Conservation (phyloP, 1,140 invertebrate species). For the Daktulosphaira vitifoliae region DNA sequence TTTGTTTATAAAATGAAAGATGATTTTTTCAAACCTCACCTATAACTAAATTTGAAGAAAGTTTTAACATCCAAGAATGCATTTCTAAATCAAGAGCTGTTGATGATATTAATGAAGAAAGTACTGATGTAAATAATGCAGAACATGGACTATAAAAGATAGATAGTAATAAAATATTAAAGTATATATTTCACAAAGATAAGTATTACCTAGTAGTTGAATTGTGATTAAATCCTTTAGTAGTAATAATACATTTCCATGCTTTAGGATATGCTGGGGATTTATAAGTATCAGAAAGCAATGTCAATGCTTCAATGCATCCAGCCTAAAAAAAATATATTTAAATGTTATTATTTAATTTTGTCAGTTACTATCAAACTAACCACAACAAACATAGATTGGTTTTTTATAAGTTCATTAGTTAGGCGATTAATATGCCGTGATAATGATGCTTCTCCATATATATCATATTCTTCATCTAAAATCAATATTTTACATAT, state of each 20-base stretch:
- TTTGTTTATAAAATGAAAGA: too few relatives aligned
- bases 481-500: too few relatives aligned
- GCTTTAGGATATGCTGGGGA: constrained; percentile 23
- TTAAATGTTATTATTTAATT: not conserved
- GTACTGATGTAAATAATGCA: constrained; percentile 17
- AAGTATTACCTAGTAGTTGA: constrained; percentile 10
- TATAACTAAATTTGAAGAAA: constrained; percentile 23
- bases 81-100: constrained; percentile 27
- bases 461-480: not conserved
- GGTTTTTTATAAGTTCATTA: constrained; percentile 47
- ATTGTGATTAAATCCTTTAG: constrained; percentile 12
- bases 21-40: too few relatives aligned
- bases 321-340: constrained; percentile 34
- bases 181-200: not conserved
- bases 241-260: constrained; percentile 5
- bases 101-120: constrained; percentile 23
- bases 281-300: constrained; percentile 6
- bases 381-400: constrained; percentile 41
- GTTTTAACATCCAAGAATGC: constrained; percentile 29
- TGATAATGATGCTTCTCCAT: constrained; percentile 9
- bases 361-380: not conserved
- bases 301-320: constrained; percentile 23
- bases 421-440: constrained; percentile 36
- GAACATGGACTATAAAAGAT: constrained; percentile 33
- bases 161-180: not conserved